Percentiles rank a stretch among this genome's conserved stretches.
Evolutionary conservation across 2,113 vertebrate species (phyloP).

Genomic region (Neopipo cinnamomea): DNA sequence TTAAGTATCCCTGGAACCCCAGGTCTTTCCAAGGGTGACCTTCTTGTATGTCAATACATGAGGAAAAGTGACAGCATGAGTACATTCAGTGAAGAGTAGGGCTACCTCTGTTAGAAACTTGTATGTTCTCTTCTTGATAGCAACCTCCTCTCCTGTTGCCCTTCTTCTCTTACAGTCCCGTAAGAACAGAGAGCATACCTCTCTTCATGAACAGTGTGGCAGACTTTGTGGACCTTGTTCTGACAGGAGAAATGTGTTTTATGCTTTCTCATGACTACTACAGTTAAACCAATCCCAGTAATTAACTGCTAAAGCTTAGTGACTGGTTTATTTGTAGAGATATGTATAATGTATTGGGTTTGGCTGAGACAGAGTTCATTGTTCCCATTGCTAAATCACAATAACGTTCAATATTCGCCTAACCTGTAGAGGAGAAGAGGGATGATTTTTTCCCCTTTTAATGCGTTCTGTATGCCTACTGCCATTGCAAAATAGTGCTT

Average conservation of each 20-base stretch:
- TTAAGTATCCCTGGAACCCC: neutral
- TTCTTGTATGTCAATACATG: neutral
- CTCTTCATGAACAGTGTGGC: neutral
- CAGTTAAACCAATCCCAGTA: neutral
- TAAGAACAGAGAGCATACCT: accelerated
- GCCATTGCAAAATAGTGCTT: neutral
- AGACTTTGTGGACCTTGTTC: neutral
- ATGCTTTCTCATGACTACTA: neutral
- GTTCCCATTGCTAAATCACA: neutral
- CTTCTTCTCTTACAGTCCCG: neutral
- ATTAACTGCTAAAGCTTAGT: neutral
- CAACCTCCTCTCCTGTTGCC: neutral
- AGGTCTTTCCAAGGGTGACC: neutral
- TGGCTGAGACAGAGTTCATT: neutral
- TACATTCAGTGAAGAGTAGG: neutral
- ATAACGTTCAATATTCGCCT: neutral
- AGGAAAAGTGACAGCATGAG: neutral
- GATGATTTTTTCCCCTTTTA: neutral
- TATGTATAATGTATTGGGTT: neutral
- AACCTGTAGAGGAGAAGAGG: neutral
- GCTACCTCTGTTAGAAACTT: neutral
- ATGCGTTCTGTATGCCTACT: neutral
- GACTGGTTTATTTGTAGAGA: neutral
- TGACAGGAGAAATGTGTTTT: neutral
- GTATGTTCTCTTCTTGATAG: neutral